Percentiles rank a stretch among this genome's conserved stretches.
phyloP scores from a whole-genome alignment of 1,140 invertebrate genomes.

The Drosophila leontia region DNA sequence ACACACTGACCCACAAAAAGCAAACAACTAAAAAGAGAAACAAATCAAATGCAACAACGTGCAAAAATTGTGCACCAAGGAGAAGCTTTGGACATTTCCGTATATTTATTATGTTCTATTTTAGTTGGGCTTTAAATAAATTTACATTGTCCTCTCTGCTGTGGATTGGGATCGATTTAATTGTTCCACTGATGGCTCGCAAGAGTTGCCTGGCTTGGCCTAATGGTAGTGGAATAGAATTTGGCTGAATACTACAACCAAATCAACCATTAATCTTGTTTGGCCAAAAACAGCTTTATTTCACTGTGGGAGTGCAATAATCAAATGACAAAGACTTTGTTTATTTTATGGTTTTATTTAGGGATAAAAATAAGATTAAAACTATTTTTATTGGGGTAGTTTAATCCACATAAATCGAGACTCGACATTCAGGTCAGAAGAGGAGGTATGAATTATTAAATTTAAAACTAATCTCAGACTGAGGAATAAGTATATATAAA shows the following conservation, averaged over 20 bases:
- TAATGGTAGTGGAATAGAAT: conserved; percentile 13
- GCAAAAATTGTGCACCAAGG: conserved; percentile 45
- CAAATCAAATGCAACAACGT: conserved; percentile 44
- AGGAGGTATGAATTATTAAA: background rate
- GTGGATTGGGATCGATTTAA: conserved; percentile 25
- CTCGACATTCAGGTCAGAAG: too few relatives aligned
- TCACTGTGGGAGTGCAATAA: conserved; percentile 6
- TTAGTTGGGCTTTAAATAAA: conserved; percentile 24
- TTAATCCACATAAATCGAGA: background rate
- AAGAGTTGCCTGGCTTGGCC: conserved; percentile 1
- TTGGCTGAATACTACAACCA: conserved; percentile 21
- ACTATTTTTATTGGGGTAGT: background rate
- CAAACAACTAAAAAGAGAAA: conserved; percentile 27
- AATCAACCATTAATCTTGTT: conserved; percentile 50
- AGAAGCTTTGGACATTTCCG: conserved; percentile 17
- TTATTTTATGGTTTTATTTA: background rate
- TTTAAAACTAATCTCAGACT: background rate
- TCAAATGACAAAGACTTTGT: conserved; percentile 8
- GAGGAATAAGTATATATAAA: background rate
- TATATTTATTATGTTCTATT: conserved; percentile 28
- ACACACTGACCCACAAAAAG: conserved; percentile 28
- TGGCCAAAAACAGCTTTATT: conserved; percentile 14
- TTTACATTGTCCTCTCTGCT: conserved; percentile 16
- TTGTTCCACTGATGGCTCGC: conserved; percentile 20
- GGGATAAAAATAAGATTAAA: background rate